Evolutionary conservation across 2,888 invertebrate genomes (phyloP).

Genomic region (Zaprionus obscuricornis): DNA sequence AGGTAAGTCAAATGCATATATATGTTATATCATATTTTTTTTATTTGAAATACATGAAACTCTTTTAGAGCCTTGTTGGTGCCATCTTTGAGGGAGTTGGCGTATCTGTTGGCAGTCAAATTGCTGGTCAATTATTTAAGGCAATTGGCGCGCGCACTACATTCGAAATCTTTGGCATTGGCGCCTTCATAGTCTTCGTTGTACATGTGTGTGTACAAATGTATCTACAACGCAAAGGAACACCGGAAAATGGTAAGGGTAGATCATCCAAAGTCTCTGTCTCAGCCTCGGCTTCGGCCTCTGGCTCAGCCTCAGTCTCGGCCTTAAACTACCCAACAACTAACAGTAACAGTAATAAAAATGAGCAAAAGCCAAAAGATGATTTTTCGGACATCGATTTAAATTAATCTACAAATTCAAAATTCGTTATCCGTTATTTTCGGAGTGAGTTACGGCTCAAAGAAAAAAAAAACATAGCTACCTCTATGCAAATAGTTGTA

Average conservation of each 20-base stretch:
- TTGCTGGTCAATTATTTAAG: slow-evolving; percentile 90
- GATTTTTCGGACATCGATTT: slow-evolving; percentile 71
- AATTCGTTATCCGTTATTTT: too few species aligned
- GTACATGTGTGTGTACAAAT: slow-evolving; percentile 86
- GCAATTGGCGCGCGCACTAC: slow-evolving; percentile 87
- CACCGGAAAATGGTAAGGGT: slow-evolving; percentile 72
- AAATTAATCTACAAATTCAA: slow-evolving; percentile 47
- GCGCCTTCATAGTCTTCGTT: slow-evolving; percentile 86
- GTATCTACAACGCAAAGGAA: slow-evolving; percentile 75
- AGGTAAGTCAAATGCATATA: slow-evolving; percentile 84
- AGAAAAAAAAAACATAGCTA: too few species aligned
- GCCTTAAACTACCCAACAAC: slow-evolving; percentile 21
- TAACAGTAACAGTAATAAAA: slow-evolving; percentile 29
- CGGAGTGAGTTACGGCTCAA: too few species aligned
- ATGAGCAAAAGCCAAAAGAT: slow-evolving; percentile 38
- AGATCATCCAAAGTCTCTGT: slow-evolving; percentile 34
- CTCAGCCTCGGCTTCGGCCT: slow-evolving; percentile 25
- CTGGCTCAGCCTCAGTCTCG: slow-evolving; percentile 26
- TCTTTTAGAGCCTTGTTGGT: slow-evolving; percentile 89
- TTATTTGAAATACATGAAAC: not conserved
- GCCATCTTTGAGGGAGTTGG: slow-evolving; percentile 95
- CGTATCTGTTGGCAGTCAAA: slow-evolving; percentile 90
- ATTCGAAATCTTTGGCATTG: slow-evolving; percentile 89
- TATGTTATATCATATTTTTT: not conserved
- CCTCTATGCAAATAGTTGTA: too few species aligned